Conservation (phyloP, 1,140 invertebrate genomes). For the Trichoplusia ni region DNA sequence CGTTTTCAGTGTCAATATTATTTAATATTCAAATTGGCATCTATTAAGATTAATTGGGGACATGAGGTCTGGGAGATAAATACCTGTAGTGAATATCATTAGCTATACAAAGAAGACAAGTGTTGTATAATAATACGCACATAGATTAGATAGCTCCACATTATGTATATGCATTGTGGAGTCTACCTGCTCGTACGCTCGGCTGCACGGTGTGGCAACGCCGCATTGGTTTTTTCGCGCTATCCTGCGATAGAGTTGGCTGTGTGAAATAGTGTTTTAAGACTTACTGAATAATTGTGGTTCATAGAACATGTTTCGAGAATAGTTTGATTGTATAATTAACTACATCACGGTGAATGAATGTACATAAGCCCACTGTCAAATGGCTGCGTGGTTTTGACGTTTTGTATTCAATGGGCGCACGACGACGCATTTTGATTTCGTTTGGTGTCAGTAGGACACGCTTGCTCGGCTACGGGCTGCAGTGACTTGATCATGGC, state of each 20-base stretch:
- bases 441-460: constrained; percentile 70
- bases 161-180: constrained; percentile 71
- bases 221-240: constrained; percentile 73
- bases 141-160: constrained; percentile 44
- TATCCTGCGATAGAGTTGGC: constrained; percentile 68
- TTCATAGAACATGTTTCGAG: constrained; percentile 49
- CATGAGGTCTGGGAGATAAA: constrained; percentile 62
- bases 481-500: constrained; percentile 44
- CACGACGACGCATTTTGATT: constrained; percentile 58
- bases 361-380: constrained; percentile 38
- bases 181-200: constrained; percentile 74
- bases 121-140: constrained; percentile 68
- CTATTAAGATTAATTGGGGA: constrained; percentile 58
- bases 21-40: constrained; percentile 59
- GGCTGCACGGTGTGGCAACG: constrained; percentile 76
- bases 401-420: constrained; percentile 52
- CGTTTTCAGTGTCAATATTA: constrained; percentile 28
- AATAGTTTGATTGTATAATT: constrained; percentile 46
- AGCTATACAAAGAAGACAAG: constrained; percentile 64
- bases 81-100: constrained; percentile 41
- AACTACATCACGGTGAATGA: constrained; percentile 48
- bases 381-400: constrained; percentile 45
- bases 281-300: constrained; percentile 40
- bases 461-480: constrained; percentile 52
- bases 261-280: constrained; percentile 61